Percentiles rank a stretch among this genome's conserved stretches.
Evolutionary conservation across 2,888 invertebrate genomes (phyloP).

Genomic region (Heliconius sara): DNA sequence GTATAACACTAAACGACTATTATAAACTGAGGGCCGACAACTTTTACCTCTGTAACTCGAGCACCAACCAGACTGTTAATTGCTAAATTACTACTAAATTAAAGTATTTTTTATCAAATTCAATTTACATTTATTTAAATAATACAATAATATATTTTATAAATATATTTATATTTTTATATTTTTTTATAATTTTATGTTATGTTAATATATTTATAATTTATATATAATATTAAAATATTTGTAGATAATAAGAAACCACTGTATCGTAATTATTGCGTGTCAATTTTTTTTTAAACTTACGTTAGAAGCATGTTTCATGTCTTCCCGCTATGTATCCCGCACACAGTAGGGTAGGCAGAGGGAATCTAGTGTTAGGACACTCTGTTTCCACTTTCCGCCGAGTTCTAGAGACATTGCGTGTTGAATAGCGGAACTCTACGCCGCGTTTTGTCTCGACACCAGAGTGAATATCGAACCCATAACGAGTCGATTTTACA

Average conservation of each 20-base stretch:
- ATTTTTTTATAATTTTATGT: background rate
- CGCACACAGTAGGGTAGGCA: no score
- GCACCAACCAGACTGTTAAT: background rate
- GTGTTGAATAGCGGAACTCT: no score
- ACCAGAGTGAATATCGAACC: no score
- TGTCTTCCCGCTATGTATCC: no score
- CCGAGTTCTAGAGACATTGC: no score
- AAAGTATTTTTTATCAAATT: background rate
- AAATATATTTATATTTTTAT: background rate
- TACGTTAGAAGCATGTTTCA: background rate
- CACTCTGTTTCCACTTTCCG: no score
- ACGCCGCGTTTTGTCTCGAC: no score
- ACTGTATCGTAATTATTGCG: background rate
- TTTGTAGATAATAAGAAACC: background rate
- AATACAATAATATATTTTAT: background rate
- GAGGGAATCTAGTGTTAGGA: no score
- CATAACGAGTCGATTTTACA: no score
- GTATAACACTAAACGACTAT: slow-evolving; percentile 20
- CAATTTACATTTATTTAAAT: background rate
- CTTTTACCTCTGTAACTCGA: slow-evolving; percentile 46
- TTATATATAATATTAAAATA: background rate
- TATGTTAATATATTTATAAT: background rate
- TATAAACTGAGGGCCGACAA: slow-evolving; percentile 43
- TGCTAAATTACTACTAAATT: background rate
- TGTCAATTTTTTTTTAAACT: background rate